Percentiles rank a stretch among this genome's conserved stretches.
Conservation (phyloP, 2,113 vertebrate genomes). For the Paradoxurus hermaphroditus region DNA sequence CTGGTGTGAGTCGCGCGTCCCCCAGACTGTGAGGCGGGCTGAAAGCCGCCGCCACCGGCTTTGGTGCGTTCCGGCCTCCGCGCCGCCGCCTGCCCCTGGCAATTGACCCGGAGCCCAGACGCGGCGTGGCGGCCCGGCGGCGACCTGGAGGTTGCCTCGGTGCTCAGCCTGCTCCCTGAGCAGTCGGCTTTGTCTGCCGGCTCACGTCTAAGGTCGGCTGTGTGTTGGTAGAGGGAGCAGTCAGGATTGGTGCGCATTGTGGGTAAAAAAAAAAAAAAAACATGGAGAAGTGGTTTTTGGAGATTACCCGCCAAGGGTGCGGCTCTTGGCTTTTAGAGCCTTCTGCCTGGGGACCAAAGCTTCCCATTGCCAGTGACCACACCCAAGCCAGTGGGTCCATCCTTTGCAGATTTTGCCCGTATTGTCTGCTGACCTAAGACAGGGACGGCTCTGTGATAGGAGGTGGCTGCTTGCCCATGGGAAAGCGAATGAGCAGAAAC, state of each 20-base stretch:
- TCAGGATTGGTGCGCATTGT: background rate
- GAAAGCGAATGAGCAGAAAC: constrained; percentile 26
- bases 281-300: background rate
- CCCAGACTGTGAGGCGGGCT: background rate
- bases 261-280: too few relatives aligned
- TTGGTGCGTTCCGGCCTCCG: background rate
- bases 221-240: background rate
- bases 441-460: background rate
- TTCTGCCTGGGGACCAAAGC: background rate
- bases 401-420: constrained; percentile 21
- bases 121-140: background rate
- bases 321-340: background rate
- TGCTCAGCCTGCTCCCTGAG: background rate
- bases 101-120: background rate
- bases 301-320: background rate
- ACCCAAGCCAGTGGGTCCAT: constrained; percentile 35
- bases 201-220: background rate
- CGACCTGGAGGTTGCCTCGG: background rate
- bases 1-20: background rate
- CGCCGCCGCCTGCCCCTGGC: background rate
- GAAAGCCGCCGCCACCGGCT: background rate
- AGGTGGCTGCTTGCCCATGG: constrained; percentile 4
- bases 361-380: constrained; percentile 44
- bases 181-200: constrained; percentile 64
- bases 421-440: constrained; percentile 56